These are phyloP conservation scores for Ornithoptera priamus DNA, from an alignment of 2,888 invertebrate species.

Conservation along the genomic window DNA sequence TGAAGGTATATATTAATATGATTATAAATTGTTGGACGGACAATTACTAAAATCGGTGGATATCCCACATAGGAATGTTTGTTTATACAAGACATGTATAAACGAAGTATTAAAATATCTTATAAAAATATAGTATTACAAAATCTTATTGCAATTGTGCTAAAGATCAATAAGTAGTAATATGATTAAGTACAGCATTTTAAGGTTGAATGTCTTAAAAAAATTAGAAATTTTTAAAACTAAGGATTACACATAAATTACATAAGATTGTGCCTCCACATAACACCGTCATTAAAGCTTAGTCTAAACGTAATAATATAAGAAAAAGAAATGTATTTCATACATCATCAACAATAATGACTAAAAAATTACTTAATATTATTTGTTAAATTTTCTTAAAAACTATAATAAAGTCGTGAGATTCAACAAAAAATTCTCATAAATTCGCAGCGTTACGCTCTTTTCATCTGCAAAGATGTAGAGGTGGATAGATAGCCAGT, in stretches of 20 bases:
- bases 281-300: slow-evolving; percentile 39
- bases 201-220: not conserved
- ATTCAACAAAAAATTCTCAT: slow-evolving; percentile 16
- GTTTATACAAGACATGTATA: slow-evolving; percentile 2
- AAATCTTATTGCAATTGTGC: slow-evolving; percentile 8
- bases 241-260: slow-evolving; percentile 13
- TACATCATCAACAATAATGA: slow-evolving; percentile 48
- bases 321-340: slow-evolving; percentile 50
- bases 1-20: not conserved
- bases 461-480: no score
- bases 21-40: slow-evolving; percentile 20
- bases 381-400: slow-evolving; percentile 13
- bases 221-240: not conserved
- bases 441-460: slow-evolving; percentile 23
- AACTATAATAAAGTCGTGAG: not conserved
- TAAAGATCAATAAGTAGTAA: not conserved
- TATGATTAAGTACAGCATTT: slow-evolving; percentile 4
- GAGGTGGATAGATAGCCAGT: no score
- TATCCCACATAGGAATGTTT: slow-evolving; percentile 20
- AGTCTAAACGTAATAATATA: slow-evolving; percentile 33
- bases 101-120: slow-evolving; percentile 1
- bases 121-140: not conserved
- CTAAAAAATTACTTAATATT: slow-evolving; percentile 38
- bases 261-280: slow-evolving; percentile 20
- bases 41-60: slow-evolving; percentile 23